A percentile compares a stretch with the other conserved stretches of the same genome.
phyloP scores from a whole-genome alignment of 2,113 vertebrate genomes.

The Bufo bufo region DNA sequence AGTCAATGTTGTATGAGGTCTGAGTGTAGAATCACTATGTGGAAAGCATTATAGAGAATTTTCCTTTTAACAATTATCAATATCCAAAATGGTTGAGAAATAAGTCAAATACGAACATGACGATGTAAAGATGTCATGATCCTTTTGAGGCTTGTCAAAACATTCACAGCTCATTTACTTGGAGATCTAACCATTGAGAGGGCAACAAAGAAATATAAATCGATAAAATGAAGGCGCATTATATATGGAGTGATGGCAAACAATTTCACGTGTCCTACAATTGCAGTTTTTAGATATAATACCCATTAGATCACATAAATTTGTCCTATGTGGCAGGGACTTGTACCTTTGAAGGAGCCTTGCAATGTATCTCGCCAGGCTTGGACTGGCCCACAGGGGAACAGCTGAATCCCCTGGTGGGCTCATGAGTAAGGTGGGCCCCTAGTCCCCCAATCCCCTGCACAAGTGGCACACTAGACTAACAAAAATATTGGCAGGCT shows the following conservation, averaged over 20 bases:
- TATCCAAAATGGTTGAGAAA: slow-evolving; percentile 22
- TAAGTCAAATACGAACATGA: slow-evolving; percentile 4
- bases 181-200: not conserved
- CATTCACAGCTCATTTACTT: not conserved
- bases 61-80: slow-evolving; percentile 44
- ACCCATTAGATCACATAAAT: too few relatives aligned
- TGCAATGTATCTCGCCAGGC: too few relatives aligned
- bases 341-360: too few relatives aligned
- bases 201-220: not conserved
- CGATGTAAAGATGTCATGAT: slow-evolving; percentile 2
- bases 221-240: not conserved
- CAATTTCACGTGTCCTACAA: too few relatives aligned
- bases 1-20: not conserved
- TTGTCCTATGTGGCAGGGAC: too few relatives aligned
- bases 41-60: slow-evolving; percentile 37
- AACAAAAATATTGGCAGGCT: too few relatives aligned
- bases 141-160: not conserved
- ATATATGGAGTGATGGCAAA: not conserved
- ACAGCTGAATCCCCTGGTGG: too few relatives aligned
- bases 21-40: not conserved
- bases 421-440: too few relatives aligned
- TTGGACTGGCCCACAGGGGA: too few relatives aligned
- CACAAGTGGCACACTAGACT: too few relatives aligned
- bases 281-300: too few relatives aligned
- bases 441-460: too few relatives aligned